Evolutionary conservation across 2,113 vertebrate genomes (phyloP).

Genomic region (Semnornis frantzii): DNA sequence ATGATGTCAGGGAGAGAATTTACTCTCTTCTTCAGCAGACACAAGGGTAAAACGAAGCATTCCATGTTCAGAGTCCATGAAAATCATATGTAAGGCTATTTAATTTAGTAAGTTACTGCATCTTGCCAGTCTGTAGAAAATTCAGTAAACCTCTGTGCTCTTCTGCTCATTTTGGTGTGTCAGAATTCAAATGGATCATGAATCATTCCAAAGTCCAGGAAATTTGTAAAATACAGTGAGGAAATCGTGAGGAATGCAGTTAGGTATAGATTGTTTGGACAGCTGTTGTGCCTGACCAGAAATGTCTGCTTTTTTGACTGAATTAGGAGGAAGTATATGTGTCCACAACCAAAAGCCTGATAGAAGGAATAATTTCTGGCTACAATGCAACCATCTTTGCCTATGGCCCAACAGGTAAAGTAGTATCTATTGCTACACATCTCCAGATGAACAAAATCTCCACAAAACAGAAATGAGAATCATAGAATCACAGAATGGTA

Average conservation of each 20-base stretch:
- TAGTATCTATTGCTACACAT: not conserved
- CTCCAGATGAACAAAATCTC: not conserved
- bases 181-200: not conserved
- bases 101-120: not conserved
- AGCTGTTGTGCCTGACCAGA: not conserved
- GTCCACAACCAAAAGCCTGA: constrained; percentile 66
- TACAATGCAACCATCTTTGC: constrained; percentile 75
- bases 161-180: constrained; percentile 1
- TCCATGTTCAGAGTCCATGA: not conserved
- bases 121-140: not conserved
- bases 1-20: not conserved
- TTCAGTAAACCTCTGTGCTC: not conserved
- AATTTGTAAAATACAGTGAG: not conserved
- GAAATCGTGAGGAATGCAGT: not conserved
- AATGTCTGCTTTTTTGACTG: not conserved
- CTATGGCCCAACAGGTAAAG: constrained; percentile 72
- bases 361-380: constrained; percentile 70
- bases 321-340: constrained; percentile 67
- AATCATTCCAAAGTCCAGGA: not conserved
- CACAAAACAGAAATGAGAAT: not conserved
- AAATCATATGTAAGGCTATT: not conserved
- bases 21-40: not conserved
- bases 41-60: not conserved
- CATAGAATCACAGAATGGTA: too few relatives aligned
- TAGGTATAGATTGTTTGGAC: not conserved